Base-by-base conservation (phyloP, 92 coral and sea anemone genomes). In the Epizoanthus rinbou region DNA sequence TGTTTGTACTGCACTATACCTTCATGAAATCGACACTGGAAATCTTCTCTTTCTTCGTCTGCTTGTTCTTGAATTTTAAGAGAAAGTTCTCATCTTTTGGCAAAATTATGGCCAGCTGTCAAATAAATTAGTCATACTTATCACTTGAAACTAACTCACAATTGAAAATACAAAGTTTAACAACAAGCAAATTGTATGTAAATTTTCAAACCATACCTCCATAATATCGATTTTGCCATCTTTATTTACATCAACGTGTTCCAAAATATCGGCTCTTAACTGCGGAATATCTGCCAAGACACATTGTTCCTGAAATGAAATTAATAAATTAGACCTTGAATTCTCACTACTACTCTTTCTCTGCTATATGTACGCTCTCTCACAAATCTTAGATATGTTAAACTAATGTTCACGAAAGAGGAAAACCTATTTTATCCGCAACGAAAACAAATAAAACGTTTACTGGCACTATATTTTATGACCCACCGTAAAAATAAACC, bases 171-270 rank as follows among this genome's bases (percentile, higher is more conserved):
- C 41, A 7, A 10, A 43, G 50, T 5, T 43, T 8, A 7, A 43
- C 11, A 43, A 43, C 1, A 10, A 43, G 50, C 50, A 43, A 5
- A 24, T 15, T 17, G 0, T 8, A 60, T 37, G 10, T 59, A 9
- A 59, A n/a, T 18, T 18, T 10, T 25, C 14, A 14, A 1, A 0
- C 57, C 33, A n/a, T 75, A 76, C 82, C 82, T 76, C 82, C 7
- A 69, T 28, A 60, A 76, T 76, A 35, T 76, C 82, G 16, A 76
- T 76, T 59, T 76, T 76, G 7, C 82, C 82, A 76, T 76, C 82
- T 76, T 9, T 76, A 50, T 76, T 76, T 60, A 76, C 15, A 33
- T 76, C 82, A 21, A 69, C 82, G 54, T 76, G 82, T 15, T 76
- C 69, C 23, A 76, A 19, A 21, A 76, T 76, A 31, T 76, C 70